Percentiles rank a stretch among this genome's conserved stretches.
Evolutionary conservation across 2,888 invertebrate species (phyloP).

Genomic region (Zaprionus obscuricornis): DNA sequence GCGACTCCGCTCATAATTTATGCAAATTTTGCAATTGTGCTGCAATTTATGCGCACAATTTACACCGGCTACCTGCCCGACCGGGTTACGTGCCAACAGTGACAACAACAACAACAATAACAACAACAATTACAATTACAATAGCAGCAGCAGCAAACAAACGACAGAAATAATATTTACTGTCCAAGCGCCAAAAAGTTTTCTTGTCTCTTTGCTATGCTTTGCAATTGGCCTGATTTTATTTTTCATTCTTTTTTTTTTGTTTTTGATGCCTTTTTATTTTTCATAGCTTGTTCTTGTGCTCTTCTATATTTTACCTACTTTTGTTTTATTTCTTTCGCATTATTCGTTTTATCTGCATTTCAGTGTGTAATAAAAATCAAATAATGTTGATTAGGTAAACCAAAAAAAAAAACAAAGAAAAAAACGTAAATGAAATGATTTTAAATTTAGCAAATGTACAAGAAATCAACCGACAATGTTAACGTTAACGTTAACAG

Average conservation of each 20-base stretch:
- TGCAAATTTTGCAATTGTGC: slow-evolving; percentile 65
- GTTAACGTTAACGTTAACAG: slow-evolving; percentile 11
- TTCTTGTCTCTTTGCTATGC: slow-evolving; percentile 22
- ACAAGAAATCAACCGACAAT: slow-evolving; percentile 7
- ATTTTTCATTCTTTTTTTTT: slow-evolving; percentile 13
- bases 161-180: slow-evolving; percentile 7
- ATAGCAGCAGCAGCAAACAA: slow-evolving; percentile 9
- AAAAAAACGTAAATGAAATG: too few relatives aligned
- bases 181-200: slow-evolving; percentile 41
- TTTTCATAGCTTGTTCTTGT: slow-evolving; percentile 2
- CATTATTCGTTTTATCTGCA: slow-evolving; percentile 53
- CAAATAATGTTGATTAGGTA: slow-evolving; percentile 51
- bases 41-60: slow-evolving; percentile 64
- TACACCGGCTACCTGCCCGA: slow-evolving; percentile 40
- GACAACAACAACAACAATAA: slow-evolving; percentile 5
- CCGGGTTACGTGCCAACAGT: slow-evolving; percentile 46
- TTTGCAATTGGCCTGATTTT: slow-evolving; percentile 28
- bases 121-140: slow-evolving; percentile 13
- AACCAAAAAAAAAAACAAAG: slow-evolving; percentile 5
- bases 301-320: slow-evolving; percentile 20
- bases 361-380: slow-evolving; percentile 53
- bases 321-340: slow-evolving; percentile 50
- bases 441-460: slow-evolving; percentile 21
- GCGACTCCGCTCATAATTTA: slow-evolving; percentile 55
- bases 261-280: too few relatives aligned